These are phyloP conservation scores for Neodiprion virginianus DNA, from an alignment of 1,140 invertebrate genomes.

Conservation along the genomic window DNA sequence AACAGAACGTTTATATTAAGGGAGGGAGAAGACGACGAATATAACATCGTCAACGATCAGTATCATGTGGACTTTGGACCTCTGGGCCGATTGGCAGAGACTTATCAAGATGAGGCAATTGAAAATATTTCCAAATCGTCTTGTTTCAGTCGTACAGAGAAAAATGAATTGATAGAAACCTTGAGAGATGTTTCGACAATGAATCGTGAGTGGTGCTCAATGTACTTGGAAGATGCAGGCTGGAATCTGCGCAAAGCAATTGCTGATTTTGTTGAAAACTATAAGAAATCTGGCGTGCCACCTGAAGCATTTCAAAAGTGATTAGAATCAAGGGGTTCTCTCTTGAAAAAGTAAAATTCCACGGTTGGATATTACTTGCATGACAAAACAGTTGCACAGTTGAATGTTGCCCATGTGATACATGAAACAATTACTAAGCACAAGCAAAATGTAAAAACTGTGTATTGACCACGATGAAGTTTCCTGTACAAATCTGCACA, in stretches of 20 bases:
- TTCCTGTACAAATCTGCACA: no score
- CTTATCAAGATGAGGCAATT: constrained; percentile 25
- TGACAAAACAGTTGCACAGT: no score
- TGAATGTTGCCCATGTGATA: no score
- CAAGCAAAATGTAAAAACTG: no score
- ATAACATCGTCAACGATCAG: constrained; percentile 54
- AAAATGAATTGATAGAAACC: constrained; percentile 35
- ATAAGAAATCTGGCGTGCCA: constrained; percentile 27
- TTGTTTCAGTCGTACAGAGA: constrained; percentile 43
- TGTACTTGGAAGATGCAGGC: constrained; percentile 40
- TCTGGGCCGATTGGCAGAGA: constrained; percentile 18
- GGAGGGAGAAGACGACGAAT: constrained; percentile 45
- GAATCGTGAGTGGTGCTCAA: constrained; percentile 41
- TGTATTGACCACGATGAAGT: no score
- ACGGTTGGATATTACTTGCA: no score
- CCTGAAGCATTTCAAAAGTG: constrained; percentile 32
- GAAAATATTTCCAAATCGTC: constrained; percentile 26
- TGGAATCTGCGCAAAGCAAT: constrained; percentile 49
- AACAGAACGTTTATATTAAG: constrained; percentile 50
- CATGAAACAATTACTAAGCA: no score
- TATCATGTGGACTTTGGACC: constrained; percentile 36
- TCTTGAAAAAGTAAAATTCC: no score
- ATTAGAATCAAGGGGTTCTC: no score
- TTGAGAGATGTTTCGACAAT: constrained; percentile 42
- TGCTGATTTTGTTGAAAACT: constrained; percentile 37